Evolutionary conservation across 1,140 invertebrate species (phyloP).

Genomic region (Pseudachorutes palmiensis): DNA sequence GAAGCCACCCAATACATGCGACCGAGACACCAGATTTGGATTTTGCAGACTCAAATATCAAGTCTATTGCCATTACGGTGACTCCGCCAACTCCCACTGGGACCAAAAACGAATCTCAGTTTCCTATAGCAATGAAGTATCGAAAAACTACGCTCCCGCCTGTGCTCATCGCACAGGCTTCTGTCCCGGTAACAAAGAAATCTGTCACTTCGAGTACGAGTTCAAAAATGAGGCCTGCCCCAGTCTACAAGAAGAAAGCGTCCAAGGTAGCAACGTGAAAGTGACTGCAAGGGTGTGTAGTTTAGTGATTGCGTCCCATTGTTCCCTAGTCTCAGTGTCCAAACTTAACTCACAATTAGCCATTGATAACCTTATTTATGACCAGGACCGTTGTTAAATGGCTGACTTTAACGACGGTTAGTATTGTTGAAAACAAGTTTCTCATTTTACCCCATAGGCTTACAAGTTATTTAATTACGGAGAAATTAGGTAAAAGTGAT

Average conservation of each 20-base stretch:
- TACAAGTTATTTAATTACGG: not conserved
- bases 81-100: slow-evolving; percentile 20
- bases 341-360: too few relatives aligned
- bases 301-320: too few relatives aligned
- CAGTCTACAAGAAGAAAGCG: not conserved
- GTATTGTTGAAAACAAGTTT: not conserved
- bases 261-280: not conserved
- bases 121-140: not conserved
- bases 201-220: not conserved
- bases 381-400: too few relatives aligned
- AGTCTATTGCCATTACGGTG: slow-evolving; percentile 33
- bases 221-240: not conserved
- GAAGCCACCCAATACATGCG: not conserved
- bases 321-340: too few relatives aligned
- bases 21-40: slow-evolving; percentile 21
- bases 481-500: not conserved
- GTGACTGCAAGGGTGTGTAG: not conserved
- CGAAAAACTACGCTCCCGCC: not conserved
- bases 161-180: not conserved
- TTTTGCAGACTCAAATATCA: slow-evolving; percentile 24
- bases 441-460: not conserved
- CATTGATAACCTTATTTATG: too few relatives aligned
- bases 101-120: not conserved
- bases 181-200: not conserved
- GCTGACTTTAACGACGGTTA: not conserved